Base-by-base conservation (phyloP, 2,888 invertebrate genomes). In the Nephrotoma appendiculata region DNA sequence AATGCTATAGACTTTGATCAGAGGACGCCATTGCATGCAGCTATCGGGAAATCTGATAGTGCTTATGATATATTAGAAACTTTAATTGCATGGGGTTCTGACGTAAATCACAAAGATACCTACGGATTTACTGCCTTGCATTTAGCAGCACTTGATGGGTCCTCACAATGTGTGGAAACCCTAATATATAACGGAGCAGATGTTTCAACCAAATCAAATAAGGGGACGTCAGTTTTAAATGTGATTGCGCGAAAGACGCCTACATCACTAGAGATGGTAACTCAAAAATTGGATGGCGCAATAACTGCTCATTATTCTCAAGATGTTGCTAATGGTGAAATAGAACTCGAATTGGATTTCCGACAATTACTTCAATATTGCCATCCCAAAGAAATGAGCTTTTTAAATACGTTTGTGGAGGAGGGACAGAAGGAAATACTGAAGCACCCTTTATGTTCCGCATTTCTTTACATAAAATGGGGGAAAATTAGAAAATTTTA, bases 401-500 rank as follows among this genome's bases (percentile, higher is more conserved):
- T 97, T 90, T 92, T 97, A 87, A 96, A 97, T 89, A 96, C 96
- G 0, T 96, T 97, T 88, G 96, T 97, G 0, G 96, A 96, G 89
- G 97, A 97, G 91, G 97, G 97, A 0, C 97, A 97, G 90, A 97
- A 97, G 89, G 96, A 96, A 90, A 95, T 97, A 57, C 91, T 97
- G 2, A 93, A 96, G 86, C 97, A 97, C 92, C 97, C 97, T 0
- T 92, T 97, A 5, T 97, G 97, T 90, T 96, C 97, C 7, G 96
- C 97, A 0, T 97, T 97, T 90, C 92, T 97, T 0, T 95, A 97
- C 90, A 94, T 97, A 86, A 97, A 97, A 90, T 97, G 97, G 97
- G 96, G 96, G 89, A 96, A 97, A 91, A 97, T 97, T 88, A 93
- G 97, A 43, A 96, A 96, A 91, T 97, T 96, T 90, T 97, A 97